Evolutionary conservation across 2,888 invertebrate genomes (phyloP).

Genomic region (Eilema griseolum): DNA sequence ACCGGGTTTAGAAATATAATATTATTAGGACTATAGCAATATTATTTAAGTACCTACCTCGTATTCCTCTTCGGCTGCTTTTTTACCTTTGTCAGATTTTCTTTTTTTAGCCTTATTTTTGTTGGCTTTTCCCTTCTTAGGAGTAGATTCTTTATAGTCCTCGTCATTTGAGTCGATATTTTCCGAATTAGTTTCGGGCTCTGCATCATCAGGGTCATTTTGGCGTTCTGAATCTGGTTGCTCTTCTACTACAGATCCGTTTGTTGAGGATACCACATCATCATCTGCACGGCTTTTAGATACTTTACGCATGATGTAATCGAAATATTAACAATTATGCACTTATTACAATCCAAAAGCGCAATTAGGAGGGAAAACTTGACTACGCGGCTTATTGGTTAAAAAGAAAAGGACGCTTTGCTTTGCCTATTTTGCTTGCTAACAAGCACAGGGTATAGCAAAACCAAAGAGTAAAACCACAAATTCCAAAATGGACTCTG

Average conservation of each 20-base stretch:
- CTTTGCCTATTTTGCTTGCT: too few relatives aligned
- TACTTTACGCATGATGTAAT: slow-evolving; percentile 77
- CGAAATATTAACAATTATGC: slow-evolving; percentile 57
- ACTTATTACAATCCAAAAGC: slow-evolving; percentile 25
- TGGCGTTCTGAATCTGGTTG: slow-evolving; percentile 53
- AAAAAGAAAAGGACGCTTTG: background rate
- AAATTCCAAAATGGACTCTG: too few relatives aligned
- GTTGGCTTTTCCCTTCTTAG: slow-evolving; percentile 61
- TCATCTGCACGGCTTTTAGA: slow-evolving; percentile 80
- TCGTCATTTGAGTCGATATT: slow-evolving; percentile 55
- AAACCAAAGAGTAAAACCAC: too few relatives aligned
- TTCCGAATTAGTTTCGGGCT: slow-evolving; percentile 53
- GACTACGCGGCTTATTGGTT: background rate
- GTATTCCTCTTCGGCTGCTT: slow-evolving; percentile 76
- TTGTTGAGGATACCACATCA: slow-evolving; percentile 81
- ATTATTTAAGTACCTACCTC: slow-evolving; percentile 71
- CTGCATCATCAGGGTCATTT: slow-evolving; percentile 55
- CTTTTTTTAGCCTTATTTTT: slow-evolving; percentile 70
- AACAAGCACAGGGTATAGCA: too few relatives aligned
- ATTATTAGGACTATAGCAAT: background rate
- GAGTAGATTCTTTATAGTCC: slow-evolving; percentile 46
- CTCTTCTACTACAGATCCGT: slow-evolving; percentile 73
- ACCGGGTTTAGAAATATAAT: too few relatives aligned
- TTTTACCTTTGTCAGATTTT: slow-evolving; percentile 69
- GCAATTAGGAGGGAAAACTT: background rate